Evolutionary conservation across 2,888 invertebrate species (phyloP), one percentile per base, ranked within the genome.

Genomic region (Ecliptopera silaceata): DNA sequence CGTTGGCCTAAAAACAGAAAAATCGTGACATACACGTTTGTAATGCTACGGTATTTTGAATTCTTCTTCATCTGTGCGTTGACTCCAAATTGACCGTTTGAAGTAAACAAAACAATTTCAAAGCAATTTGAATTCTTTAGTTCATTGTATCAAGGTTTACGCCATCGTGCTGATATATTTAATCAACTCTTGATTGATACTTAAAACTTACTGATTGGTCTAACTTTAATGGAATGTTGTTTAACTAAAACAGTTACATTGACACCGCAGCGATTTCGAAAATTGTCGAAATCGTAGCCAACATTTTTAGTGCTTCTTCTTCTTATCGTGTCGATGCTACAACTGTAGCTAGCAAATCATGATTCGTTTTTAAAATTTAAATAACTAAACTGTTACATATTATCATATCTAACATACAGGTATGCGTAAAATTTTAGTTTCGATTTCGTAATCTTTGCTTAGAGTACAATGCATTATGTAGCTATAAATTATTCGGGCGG

Each of bases 1-100:
- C 77, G 81, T 80, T 80, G 84, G 77, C 83, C 84, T 70, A 81
- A 79, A 74, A 70, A 59, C 63, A 63, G 60, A 69, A 66, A 72
- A 80, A 70, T 73, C 79, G 77, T 80, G 80, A 77, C 77, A 76
- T 66, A 57, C 59, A 63, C 45, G 51, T 64, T 61, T 61, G 63
- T 69, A 65, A 68, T 66, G 67, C 69, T 71, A 75, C 74, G 72
- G 76, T 77, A 77, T 71, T 46, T 45, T 32, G 18, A 70, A 69
- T 64, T 65, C 68, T 71, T 59, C 70, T 59, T 68, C 68, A 71
- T 73, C 56, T 68, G 70, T 69, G 65, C 64, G 56, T 70, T 61
- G 72, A 68, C 69, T 75, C 51, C 66, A 68, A 75, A 75, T 70
- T 56, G 66, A 48, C 56, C 64, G 67, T 68, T 68, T 69, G 56